Evolutionary conservation across 2,113 vertebrate species (phyloP).

Genomic region (Propithecus coquereli): DNA sequence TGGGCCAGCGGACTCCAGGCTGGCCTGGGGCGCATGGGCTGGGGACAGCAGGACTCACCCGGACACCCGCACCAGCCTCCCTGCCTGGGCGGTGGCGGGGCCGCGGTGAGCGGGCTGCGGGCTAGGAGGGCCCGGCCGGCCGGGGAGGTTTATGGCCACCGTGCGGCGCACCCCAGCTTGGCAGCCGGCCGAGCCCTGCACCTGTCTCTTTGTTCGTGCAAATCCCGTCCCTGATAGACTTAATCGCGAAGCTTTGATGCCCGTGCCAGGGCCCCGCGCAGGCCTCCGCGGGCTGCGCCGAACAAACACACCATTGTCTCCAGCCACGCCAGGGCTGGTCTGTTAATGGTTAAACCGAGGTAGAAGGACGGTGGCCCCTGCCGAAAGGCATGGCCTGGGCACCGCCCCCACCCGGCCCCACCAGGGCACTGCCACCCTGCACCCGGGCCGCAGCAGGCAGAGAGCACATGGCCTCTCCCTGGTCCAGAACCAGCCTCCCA

Average conservation of each 20-base stretch:
- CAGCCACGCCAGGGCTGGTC: conserved; percentile 40
- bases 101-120: accelerated
- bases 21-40: accelerated
- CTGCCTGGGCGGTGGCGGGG: background rate
- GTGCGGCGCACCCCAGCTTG: conserved; percentile 11
- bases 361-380: background rate
- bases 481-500: background rate
- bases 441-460: background rate
- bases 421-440: background rate
- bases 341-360: conserved; percentile 87
- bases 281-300: conserved; percentile 76
- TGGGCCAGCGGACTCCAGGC: background rate
- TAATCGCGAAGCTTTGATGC: conserved; percentile 90
- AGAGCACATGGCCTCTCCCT: accelerated
- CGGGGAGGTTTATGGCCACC: background rate
- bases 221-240: conserved; percentile 91
- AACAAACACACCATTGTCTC: conserved; percentile 86
- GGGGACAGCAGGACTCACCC: accelerated
- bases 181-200: conserved; percentile 86
- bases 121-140: background rate
- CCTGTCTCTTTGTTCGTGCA: conserved; percentile 93
- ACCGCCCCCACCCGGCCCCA: background rate
- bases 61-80: accelerated
- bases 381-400: background rate
- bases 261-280: conserved; percentile 84